These are phyloP conservation scores for Pygathrix nemaeus DNA, from an alignment of 2,113 vertebrate genomes.

Conservation along the genomic window DNA sequence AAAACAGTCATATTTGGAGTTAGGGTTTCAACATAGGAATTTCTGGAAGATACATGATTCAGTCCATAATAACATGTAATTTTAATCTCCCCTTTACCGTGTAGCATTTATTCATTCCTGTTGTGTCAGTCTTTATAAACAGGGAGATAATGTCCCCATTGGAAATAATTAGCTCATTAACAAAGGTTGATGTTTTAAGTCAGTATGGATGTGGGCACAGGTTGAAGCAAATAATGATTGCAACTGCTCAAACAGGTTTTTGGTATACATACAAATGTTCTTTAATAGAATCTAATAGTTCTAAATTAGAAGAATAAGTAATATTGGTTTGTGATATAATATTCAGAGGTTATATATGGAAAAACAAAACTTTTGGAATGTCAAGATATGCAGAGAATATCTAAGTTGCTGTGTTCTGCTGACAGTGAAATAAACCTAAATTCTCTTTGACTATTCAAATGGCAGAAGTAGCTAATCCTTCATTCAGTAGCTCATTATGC, in stretches of 20 bases:
- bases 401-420: conserved; percentile 6
- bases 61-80: not conserved
- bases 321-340: not conserved
- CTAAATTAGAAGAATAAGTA: not conserved
- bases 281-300: not conserved
- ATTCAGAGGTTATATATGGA: not conserved
- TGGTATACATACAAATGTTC: not conserved
- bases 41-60: not conserved
- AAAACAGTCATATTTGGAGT: not conserved
- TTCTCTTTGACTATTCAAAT: conserved; percentile 59
- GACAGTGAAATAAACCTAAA: conserved; percentile 50
- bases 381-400: conserved; percentile 17
- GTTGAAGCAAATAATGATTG: not conserved
- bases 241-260: not conserved
- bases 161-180: not conserved
- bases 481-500: conserved; percentile 74
- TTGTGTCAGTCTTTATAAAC: not conserved
- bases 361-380: conserved; percentile 14
- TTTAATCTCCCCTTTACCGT: not conserved
- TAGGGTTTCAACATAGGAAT: not conserved
- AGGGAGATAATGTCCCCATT: not conserved
- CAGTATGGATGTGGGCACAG: not conserved
- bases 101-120: not conserved
- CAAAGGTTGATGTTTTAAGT: not conserved
- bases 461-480: conserved; percentile 67